Base-by-base conservation (phyloP, 2,113 vertebrate species). In the Chloropsis cyanopogon region DNA sequence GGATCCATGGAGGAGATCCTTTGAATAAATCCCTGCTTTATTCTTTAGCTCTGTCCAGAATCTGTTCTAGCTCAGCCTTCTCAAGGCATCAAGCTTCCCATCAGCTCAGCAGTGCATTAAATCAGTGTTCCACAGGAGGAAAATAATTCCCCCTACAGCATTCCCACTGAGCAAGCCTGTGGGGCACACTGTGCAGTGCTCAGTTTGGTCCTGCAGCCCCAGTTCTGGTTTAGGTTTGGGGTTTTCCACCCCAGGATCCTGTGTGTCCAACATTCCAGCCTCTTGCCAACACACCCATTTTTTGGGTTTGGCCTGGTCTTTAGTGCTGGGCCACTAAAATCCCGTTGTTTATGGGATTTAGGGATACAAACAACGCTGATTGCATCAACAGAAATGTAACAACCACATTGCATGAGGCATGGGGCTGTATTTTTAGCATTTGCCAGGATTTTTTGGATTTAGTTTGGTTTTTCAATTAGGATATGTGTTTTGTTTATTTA, bases 321-420 rank as follows among this genome's bases (percentile, higher is more conserved):
- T 57, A 25, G 28, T 37, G 22, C 47, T 63, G 37, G 37, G 37
- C 37, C 37, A 37, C 37, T 37, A 37, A 37, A 37, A 37, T 37
- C 64, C 13, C 3, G 3, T 29, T 68, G 47, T 82, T 91, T 76
- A 9, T 71, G 35, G 59, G 79, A 93, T 90, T 91, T 83, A 81
- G 8, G 18, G 59, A n/a, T 64, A 29, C 90, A 96, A 97, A 96
- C 93, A 94, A 11, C 7, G 10, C 25, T 92, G 90, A 97, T 64
- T 84, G 61, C 11, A 0, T 44, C 12, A 5, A 29, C 57, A 79
- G 12, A 82, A 75, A 61, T 59, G 60, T 9, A 64, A 28, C 8
- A 49, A 88, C 29, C 0, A 0, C 71, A 16, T 63, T 86, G 92
- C 85, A 81, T 19, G 44, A 91, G 61, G 61, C 54, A 47, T 5